Percentiles rank a stretch among this genome's conserved stretches.
Evolutionary conservation across 2,888 invertebrate species (phyloP).

Genomic region (Petrophora chlorosata): DNA sequence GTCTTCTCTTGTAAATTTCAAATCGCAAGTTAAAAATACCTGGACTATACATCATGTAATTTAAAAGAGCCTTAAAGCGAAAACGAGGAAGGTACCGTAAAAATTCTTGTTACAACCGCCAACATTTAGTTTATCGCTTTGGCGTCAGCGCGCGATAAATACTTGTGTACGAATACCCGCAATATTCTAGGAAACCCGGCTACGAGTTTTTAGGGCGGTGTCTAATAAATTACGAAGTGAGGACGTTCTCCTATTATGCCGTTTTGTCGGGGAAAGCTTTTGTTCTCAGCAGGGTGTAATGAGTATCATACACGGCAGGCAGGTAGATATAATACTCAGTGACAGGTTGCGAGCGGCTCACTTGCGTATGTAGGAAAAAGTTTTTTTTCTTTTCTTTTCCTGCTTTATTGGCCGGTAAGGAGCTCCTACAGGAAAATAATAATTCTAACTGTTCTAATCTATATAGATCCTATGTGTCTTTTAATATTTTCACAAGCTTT

Average conservation of each 20-base stretch:
- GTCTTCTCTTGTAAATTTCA: too few relatives aligned
- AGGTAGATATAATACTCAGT: too few relatives aligned
- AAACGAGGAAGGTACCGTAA: conserved; percentile 1
- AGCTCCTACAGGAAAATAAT: too few relatives aligned
- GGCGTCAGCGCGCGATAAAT: conserved; percentile 6
- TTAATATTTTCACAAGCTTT: too few relatives aligned
- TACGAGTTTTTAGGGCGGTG: not conserved
- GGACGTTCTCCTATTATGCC: not conserved
- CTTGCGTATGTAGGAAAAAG: too few relatives aligned
- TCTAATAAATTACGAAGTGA: conserved; percentile 1
- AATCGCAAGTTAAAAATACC: too few relatives aligned
- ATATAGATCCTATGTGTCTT: too few relatives aligned
- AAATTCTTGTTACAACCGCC: not conserved
- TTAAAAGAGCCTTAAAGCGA: not conserved
- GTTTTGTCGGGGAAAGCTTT: not conserved
- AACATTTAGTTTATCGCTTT: conserved; percentile 8
- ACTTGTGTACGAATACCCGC: conserved; percentile 6
- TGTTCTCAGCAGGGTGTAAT: not conserved
- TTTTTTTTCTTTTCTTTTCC: too few relatives aligned
- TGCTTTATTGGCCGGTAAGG: too few relatives aligned
- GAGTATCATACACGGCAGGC: not conserved
- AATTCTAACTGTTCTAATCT: too few relatives aligned
- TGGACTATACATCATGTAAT: too few relatives aligned
- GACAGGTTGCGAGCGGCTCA: too few relatives aligned
- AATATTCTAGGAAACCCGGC: conserved; percentile 4